Conservation (phyloP, 2,888 invertebrate genomes). For the Chloroclysta siterata region DNA sequence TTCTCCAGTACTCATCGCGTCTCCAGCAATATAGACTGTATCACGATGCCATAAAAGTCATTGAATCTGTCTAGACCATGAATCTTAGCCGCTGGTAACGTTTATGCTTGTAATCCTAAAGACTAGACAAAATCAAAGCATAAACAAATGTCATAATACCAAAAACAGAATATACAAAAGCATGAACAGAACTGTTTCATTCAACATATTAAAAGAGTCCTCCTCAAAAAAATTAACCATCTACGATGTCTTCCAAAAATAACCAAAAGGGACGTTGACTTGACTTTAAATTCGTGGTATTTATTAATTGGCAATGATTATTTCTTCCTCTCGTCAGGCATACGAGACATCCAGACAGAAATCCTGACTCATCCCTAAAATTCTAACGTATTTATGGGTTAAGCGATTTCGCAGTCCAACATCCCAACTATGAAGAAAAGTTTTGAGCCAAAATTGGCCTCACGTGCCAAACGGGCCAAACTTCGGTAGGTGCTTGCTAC, state of each 20-base stretch:
- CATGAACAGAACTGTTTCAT: neutral
- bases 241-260: conserved; percentile 11
- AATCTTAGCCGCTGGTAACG: too few species aligned
- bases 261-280: conserved; percentile 16
- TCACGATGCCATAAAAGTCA: too few species aligned
- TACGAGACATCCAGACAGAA: conserved; percentile 6
- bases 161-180: neutral
- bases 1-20: too few species aligned
- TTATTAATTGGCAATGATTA: conserved; percentile 31
- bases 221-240: neutral
- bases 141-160: neutral
- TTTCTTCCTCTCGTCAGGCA: conserved; percentile 20
- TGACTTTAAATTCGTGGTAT: conserved; percentile 26
- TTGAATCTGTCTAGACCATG: too few species aligned
- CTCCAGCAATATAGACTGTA: too few species aligned
- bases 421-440: conserved; percentile 33
- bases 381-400: conserved; percentile 7
- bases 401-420: conserved; percentile 18
- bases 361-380: conserved; percentile 33
- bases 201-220: neutral
- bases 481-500: conserved; percentile 32
- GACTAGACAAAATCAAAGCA: neutral
- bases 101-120: too few species aligned
- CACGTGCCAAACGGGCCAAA: conserved; percentile 42
- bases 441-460: conserved; percentile 27